Conservation (phyloP, 2,113 vertebrate genomes). For the Amphiprion ocellaris region DNA sequence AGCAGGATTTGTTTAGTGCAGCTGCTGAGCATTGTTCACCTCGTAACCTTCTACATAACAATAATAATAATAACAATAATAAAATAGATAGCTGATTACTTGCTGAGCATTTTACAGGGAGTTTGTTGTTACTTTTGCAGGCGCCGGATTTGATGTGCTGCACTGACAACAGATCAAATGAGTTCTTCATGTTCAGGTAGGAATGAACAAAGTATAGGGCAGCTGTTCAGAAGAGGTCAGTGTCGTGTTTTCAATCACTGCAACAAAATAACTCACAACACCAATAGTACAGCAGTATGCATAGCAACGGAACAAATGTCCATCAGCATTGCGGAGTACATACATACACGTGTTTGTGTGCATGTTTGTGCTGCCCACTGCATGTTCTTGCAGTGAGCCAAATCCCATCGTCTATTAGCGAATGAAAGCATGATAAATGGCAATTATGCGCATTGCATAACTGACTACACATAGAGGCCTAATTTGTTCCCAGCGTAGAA, state of each 20-base stretch:
- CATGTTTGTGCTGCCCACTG: neutral
- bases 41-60: slow-evolving; percentile 3
- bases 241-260: neutral
- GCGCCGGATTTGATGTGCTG: neutral
- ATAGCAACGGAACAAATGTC: slow-evolving; percentile 32
- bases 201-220: neutral
- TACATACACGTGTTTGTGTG: neutral
- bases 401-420: slow-evolving; percentile 2
- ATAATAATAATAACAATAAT: neutral
- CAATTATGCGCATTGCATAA: slow-evolving; percentile 28
- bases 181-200: neutral
- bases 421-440: slow-evolving; percentile 35
- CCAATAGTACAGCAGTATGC: neutral
- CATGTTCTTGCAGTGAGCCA: neutral
- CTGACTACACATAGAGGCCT: slow-evolving; percentile 1
- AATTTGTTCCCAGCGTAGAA: slow-evolving; percentile 17
- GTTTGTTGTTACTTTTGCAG: neutral
- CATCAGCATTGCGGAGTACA: neutral
- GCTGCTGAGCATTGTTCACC: neutral
- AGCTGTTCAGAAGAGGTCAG: neutral
- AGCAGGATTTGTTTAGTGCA: slow-evolving; percentile 1
- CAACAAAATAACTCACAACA: slow-evolving; percentile 3
- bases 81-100: slow-evolving; percentile 4
- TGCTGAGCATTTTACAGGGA: neutral
- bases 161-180: neutral